Percentiles rank a stretch among this genome's conserved stretches.
phyloP scores from a whole-genome alignment of 2,797 vertebrate genomes.

The Aeoliscus strigatus region DNA sequence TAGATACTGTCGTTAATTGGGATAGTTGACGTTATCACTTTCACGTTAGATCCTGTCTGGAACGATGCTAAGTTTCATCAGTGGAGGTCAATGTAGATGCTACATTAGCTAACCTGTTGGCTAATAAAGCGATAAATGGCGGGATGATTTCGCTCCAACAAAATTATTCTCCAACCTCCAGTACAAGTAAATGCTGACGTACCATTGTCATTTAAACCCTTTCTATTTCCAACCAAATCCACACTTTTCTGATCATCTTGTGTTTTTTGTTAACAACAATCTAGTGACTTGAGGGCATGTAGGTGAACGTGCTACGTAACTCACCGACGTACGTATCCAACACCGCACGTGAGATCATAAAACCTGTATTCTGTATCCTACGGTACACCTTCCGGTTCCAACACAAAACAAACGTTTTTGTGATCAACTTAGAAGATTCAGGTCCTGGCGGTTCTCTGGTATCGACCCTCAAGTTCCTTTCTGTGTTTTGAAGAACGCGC shows the following conservation, averaged over 20 bases:
- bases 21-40: too few species aligned
- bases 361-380: neutral
- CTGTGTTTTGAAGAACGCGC: conserved; percentile 59
- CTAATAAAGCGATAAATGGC: conserved; percentile 38
- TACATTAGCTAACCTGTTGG: neutral
- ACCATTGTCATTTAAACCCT: too few species aligned
- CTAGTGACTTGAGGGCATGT: too few species aligned
- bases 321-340: too few species aligned
- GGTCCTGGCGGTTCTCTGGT: too few species aligned
- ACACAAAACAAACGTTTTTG: neutral
- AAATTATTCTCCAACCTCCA: neutral
- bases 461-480: conserved; percentile 40
- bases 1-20: too few species aligned
- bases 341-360: neutral
- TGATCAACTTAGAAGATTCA: neutral
- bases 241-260: too few species aligned
- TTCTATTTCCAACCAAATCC: too few species aligned
- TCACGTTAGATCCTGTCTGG: neutral
- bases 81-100: neutral
- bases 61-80: neutral
- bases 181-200: neutral
- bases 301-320: neutral
- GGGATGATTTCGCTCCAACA: conserved; percentile 25
- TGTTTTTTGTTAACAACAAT: too few species aligned
- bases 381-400: conserved; percentile 3